Evolutionary conservation across 2,797 vertebrate species (phyloP), one percentile per base, ranked within the genome.

Genomic region (Mus spretus): DNA sequence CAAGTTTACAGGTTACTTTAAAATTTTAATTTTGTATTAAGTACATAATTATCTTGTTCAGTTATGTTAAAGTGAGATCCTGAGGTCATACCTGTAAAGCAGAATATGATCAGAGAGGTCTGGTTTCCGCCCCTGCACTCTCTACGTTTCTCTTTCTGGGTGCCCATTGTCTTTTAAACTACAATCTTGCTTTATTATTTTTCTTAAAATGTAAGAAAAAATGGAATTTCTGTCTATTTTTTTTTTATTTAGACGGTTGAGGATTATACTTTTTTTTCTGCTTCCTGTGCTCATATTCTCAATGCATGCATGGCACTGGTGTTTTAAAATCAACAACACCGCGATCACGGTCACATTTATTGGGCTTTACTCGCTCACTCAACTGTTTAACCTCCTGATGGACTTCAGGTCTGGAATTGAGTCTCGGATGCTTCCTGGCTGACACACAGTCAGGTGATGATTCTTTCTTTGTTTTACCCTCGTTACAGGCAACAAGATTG

Each of bases 401-500:
- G 5, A 94, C 63, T 94, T 86, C 67, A 72, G 55, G 72, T 79
- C 24, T 26, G 24, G 72, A 90, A 89, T 44, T 90, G 47, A 90
- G 90, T 86, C 53, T 74, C 83, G 70, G 70, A 85, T 92, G 61
- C 59, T 96, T 96, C 70, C 0, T 0, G 82, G 80, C 9, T 59
- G 72, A 14, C 77, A 90, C 37, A 74, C 90, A 93, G 70, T 86
- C 90, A 92, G 95, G 65, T 97, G 74, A 84, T 47, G 7, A 63
- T 57, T 82, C 67, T 96, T 57, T 82, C 67, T 96, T 67, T 96
- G 78, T 80, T 95, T 88, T 97, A 97, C 91, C 89, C 65, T 96
- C 95, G 24, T 95, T 97, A 1, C 98, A 99, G 99, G 99, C 98
- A 99, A 99, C 98, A 99, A 99, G 98, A 99, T 99, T 89, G 99